These are phyloP conservation scores for Glaucomys volans DNA, from an alignment of 2,113 vertebrate species.

Conservation along the genomic window DNA sequence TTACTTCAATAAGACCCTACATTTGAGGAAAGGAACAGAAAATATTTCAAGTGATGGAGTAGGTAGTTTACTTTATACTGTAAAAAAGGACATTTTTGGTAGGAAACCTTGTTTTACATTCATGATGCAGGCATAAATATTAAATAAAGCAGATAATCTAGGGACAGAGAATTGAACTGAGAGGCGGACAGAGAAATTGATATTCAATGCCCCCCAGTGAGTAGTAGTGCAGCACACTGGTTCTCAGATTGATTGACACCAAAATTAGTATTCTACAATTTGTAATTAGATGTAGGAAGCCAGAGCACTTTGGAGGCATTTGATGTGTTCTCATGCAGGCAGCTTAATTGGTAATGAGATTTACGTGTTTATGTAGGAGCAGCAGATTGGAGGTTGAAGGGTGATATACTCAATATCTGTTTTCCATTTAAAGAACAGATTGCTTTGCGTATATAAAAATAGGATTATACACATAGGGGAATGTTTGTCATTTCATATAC, in stretches of 20 bases:
- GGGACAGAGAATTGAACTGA: neutral
- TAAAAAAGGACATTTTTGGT: constrained; percentile 24
- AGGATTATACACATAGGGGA: neutral
- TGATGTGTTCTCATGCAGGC: constrained; percentile 77
- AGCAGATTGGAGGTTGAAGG: constrained; percentile 57
- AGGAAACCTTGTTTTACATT: constrained; percentile 54
- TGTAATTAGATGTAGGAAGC: constrained; percentile 85
- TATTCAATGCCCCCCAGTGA: constrained; percentile 70
- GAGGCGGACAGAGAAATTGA: constrained; percentile 71
- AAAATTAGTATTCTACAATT: constrained; percentile 82
- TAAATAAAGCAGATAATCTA: neutral
- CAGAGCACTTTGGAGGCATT: constrained; percentile 79
- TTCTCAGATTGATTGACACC: constrained; percentile 82
- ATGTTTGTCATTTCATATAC: neutral
- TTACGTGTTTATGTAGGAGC: constrained; percentile 73
- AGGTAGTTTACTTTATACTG: neutral
- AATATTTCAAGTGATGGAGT: neutral
- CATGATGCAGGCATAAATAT: neutral
- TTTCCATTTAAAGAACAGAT: constrained; percentile 55
- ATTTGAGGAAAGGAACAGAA: constrained; percentile 39
- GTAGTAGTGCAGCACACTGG: constrained; percentile 64
- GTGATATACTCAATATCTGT: constrained; percentile 44
- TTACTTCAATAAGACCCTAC: neutral
- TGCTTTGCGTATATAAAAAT: constrained; percentile 41
- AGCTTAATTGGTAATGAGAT: constrained; percentile 78